Percentiles rank a stretch among this genome's conserved stretches.
These are phyloP conservation scores for Antennarius striatus DNA, from an alignment of 2,113 vertebrate species.

Conservation along the genomic window DNA sequence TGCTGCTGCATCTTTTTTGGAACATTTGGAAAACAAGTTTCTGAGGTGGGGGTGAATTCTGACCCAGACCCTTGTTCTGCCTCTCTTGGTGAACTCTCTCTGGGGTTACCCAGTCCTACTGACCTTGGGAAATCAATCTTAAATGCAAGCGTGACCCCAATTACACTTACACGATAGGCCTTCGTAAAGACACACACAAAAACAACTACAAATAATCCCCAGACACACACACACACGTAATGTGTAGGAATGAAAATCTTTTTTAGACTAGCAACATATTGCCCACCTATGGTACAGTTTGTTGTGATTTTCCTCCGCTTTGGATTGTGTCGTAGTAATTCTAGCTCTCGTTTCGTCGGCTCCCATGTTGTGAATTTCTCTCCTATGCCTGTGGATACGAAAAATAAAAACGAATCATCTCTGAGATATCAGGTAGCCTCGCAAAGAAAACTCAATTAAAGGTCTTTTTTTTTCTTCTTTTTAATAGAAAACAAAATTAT, in stretches of 20 bases:
- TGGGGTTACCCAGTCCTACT: conserved; percentile 22
- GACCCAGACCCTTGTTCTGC: conserved; percentile 21
- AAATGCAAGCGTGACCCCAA: conserved; percentile 35
- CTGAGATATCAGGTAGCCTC: neutral
- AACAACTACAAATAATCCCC: neutral
- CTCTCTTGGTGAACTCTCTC: conserved; percentile 16
- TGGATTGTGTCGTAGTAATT: conserved; percentile 97
- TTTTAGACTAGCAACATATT: neutral
- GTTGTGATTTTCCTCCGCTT: conserved; percentile 98
- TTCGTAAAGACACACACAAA: conserved; percentile 16
- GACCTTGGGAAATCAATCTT: conserved; percentile 48
- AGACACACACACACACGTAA: conserved; percentile 12
- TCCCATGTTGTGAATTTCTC: conserved; percentile 99
- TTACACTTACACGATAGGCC: neutral
- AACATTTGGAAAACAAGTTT: conserved; percentile 24
- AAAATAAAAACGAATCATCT: conserved; percentile 17
- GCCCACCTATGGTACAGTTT: conserved; percentile 98
- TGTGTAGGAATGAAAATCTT: conserved; percentile 12
- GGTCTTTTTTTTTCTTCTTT: no score
- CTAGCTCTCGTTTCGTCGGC: conserved; percentile 96
- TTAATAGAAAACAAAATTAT: conserved; percentile 3
- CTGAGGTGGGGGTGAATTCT: neutral
- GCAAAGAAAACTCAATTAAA: conserved; percentile 1
- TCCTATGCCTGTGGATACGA: conserved; percentile 85
- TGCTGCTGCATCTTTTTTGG: no score